These are phyloP conservation scores for Drosophila mayaguana DNA, from an alignment of 2,888 invertebrate genomes.

Conservation along the genomic window DNA sequence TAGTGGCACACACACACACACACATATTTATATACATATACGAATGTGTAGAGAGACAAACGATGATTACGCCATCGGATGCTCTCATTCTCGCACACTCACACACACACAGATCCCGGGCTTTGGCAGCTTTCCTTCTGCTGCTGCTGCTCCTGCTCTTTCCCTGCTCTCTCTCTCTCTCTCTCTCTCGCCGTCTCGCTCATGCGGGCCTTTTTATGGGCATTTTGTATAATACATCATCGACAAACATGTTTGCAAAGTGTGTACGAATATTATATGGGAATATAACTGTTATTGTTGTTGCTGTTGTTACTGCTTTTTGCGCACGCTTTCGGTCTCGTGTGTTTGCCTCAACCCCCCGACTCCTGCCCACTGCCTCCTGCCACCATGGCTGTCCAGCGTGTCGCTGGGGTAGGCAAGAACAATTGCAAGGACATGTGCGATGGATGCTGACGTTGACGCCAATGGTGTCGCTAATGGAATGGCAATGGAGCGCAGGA, in stretches of 20 bases:
- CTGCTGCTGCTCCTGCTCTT: background rate
- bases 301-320: constrained; percentile 62
- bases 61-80: constrained; percentile 80
- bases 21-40: constrained; percentile 10
- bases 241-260: constrained; percentile 84
- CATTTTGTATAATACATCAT: constrained; percentile 84
- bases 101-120: constrained; percentile 25
- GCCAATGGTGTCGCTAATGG: constrained; percentile 81
- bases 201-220: constrained; percentile 83
- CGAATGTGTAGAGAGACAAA: constrained; percentile 67
- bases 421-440: constrained; percentile 84
- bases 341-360: constrained; percentile 16
- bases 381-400: background rate
- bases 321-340: constrained; percentile 74
- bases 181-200: constrained; percentile 66
- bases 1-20: constrained; percentile 69
- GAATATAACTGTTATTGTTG: constrained; percentile 78
- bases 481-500: constrained; percentile 64
- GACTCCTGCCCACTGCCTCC: background rate
- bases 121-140: constrained; percentile 25
- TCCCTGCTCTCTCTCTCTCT: background rate
- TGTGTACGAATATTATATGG: constrained; percentile 83
- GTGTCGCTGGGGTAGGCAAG: constrained; percentile 42
- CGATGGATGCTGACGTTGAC: constrained; percentile 82
- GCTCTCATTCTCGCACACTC: constrained; percentile 70